Evolutionary conservation across 2,797 vertebrate genomes (phyloP).

Genomic region (Enteromius radiatus): DNA sequence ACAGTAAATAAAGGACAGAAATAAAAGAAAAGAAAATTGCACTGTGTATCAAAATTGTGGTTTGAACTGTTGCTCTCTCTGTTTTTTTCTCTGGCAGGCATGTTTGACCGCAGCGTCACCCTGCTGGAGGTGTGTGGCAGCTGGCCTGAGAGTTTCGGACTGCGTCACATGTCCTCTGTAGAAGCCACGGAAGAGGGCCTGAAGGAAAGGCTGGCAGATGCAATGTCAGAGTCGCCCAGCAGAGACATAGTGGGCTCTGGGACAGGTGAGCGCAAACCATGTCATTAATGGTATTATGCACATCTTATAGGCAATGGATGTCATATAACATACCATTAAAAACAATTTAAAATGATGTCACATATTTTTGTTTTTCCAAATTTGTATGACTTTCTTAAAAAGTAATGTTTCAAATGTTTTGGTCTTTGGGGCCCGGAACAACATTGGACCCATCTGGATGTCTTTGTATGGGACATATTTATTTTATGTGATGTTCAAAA

Average conservation of each 20-base stretch:
- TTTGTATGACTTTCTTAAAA: no score
- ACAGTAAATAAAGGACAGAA: not conserved
- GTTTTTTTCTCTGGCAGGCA: slow-evolving; percentile 74
- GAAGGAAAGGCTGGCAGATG: slow-evolving; percentile 92
- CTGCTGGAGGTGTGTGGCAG: slow-evolving; percentile 97
- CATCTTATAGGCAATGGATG: not conserved
- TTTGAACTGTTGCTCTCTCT: slow-evolving; percentile 30
- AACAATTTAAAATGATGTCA: not conserved
- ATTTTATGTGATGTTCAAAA: not conserved
- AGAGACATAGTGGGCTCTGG: slow-evolving; percentile 91
- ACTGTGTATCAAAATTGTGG: not conserved
- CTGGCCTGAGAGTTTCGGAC: slow-evolving; percentile 95
- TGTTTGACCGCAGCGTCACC: slow-evolving; percentile 94
- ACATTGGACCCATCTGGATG: not conserved
- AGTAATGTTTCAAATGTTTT: not conserved
- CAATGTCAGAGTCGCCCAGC: slow-evolving; percentile 96
- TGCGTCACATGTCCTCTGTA: slow-evolving; percentile 88
- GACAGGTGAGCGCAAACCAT: slow-evolving; percentile 83
- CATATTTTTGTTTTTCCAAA: not conserved
- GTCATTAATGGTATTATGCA: not conserved
- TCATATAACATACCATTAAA: not conserved
- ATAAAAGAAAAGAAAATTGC: not conserved
- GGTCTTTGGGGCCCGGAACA: not conserved
- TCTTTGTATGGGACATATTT: not conserved
- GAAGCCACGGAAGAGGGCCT: slow-evolving; percentile 93